Evolutionary conservation across 2,888 invertebrate species (phyloP).

Genomic region (Dasypogon diadema): DNA sequence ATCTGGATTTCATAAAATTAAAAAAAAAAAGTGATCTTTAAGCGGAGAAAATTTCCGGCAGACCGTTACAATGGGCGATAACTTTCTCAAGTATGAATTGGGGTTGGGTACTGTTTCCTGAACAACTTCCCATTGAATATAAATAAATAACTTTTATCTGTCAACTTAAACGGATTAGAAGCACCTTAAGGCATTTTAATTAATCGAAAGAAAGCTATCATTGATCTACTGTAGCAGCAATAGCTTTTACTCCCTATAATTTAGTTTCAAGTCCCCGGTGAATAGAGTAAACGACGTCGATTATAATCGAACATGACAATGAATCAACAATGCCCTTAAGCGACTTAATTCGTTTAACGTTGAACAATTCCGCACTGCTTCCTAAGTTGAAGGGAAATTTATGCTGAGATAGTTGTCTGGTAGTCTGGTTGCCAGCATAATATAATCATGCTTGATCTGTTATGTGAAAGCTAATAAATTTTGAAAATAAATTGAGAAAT

Average conservation of each 20-base stretch:
- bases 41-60: no score
- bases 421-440: background rate
- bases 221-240: background rate
- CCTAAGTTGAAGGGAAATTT: background rate
- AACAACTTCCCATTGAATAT: background rate
- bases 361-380: background rate
- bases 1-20: no score
- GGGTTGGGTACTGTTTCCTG: background rate
- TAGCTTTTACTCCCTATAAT: background rate
- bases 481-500: conserved; percentile 1
- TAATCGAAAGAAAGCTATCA: conserved; percentile 1
- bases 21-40: no score
- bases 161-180: background rate
- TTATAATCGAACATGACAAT: background rate
- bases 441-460: background rate
- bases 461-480: background rate
- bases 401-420: background rate
- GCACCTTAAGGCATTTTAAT: conserved; percentile 20
- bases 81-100: background rate
- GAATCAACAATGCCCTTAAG: background rate
- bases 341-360: conserved; percentile 13
- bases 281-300: background rate
- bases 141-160: background rate
- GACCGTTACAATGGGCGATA: background rate
- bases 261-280: background rate